These are phyloP conservation scores for Chaitophorus viminalis DNA, from an alignment of 2,888 invertebrate species.

Conservation along the genomic window DNA sequence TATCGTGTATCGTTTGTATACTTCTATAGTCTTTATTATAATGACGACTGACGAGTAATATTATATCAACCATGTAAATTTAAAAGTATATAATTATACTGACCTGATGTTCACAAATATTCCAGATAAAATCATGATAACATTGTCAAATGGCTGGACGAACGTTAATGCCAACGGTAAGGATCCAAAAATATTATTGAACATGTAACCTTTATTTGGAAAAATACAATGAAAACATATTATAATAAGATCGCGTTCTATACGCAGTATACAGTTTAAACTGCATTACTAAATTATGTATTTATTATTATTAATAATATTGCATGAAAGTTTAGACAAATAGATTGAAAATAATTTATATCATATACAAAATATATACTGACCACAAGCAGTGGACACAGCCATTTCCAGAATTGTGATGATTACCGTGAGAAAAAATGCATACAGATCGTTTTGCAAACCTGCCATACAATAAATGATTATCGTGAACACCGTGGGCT, in stretches of 20 bases:
- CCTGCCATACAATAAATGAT: slow-evolving; percentile 90
- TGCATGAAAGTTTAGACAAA: neutral
- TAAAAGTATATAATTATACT: neutral
- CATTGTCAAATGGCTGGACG: slow-evolving; percentile 85
- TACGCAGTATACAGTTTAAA: neutral
- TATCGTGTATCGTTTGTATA: no score
- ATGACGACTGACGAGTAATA: neutral
- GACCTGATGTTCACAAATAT: slow-evolving; percentile 84
- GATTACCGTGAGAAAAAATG: slow-evolving; percentile 77
- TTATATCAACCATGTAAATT: neutral
- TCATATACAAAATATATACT: slow-evolving; percentile 65
- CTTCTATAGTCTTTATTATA: neutral
- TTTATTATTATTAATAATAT: neutral
- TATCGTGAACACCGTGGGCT: slow-evolving; percentile 82
- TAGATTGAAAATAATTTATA: neutral
- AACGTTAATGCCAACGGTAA: slow-evolving; percentile 84
- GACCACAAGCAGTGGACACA: slow-evolving; percentile 87
- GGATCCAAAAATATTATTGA: slow-evolving; percentile 76
- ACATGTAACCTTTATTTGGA: slow-evolving; percentile 77
- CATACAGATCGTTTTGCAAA: slow-evolving; percentile 75
- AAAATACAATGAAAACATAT: slow-evolving; percentile 64
- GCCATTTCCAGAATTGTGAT: slow-evolving; percentile 83
- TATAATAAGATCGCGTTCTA: neutral
- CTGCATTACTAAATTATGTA: neutral
- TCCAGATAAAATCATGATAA: slow-evolving; percentile 88